phyloP scores from a whole-genome alignment of 2,888 invertebrate genomes.

The Chalcis sispes region DNA sequence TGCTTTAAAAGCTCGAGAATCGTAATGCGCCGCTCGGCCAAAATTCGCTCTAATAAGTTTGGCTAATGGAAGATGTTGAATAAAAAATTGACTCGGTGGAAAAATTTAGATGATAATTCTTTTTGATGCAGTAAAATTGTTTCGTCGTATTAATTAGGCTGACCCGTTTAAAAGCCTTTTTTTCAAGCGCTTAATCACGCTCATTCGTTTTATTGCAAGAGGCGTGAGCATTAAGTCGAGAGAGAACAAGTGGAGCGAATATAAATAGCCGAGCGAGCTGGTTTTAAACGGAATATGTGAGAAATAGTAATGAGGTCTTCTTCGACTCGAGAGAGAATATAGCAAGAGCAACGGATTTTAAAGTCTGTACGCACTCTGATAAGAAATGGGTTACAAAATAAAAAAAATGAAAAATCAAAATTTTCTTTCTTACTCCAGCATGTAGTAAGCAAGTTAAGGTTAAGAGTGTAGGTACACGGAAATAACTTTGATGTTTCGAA shows the following conservation, averaged over 20 bases:
- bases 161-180: not conserved
- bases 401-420: no score
- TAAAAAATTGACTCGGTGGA: not conserved
- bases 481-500: no score
- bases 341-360: no score
- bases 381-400: no score
- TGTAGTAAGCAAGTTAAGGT: no score
- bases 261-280: constrained; percentile 13
- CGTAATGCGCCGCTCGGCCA: not conserved
- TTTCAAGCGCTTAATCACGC: constrained; percentile 34
- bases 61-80: constrained; percentile 6
- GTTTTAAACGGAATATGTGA: not conserved
- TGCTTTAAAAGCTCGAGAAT: not conserved
- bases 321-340: not conserved
- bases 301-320: constrained; percentile 27
- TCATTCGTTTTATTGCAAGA: constrained; percentile 24
- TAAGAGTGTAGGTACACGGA: no score
- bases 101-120: constrained; percentile 26
- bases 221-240: not conserved
- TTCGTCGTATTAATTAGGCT: constrained; percentile 36
- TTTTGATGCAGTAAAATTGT: constrained; percentile 2
- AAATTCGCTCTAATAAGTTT: constrained; percentile 2
- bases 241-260: constrained; percentile 1
- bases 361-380: no score
- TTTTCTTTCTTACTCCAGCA: no score